phyloP scores from a whole-genome alignment of 1,140 invertebrate species.

The Atta texana region DNA sequence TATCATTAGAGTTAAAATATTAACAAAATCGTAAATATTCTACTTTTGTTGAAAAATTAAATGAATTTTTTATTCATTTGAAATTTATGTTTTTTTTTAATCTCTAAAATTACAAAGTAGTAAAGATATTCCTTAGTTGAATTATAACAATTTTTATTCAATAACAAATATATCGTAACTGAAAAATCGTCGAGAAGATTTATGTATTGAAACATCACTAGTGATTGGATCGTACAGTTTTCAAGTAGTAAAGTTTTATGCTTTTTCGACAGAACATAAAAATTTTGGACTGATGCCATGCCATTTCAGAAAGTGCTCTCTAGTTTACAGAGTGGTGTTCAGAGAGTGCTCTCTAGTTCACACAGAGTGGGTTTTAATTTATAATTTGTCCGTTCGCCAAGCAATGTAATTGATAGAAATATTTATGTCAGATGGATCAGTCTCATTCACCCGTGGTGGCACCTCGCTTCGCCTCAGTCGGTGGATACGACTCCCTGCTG shows the following conservation, averaged over 20 bases:
- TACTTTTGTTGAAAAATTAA: not conserved
- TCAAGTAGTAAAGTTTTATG: not conserved
- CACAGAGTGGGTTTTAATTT: not conserved
- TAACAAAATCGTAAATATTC: constrained; percentile 10
- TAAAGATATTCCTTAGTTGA: not conserved
- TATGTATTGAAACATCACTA: not conserved
- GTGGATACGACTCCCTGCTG: constrained; percentile 90
- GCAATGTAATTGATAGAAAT: constrained; percentile 34
- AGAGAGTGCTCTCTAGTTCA: not conserved
- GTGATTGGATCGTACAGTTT: not conserved
- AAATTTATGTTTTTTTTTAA: not conserved
- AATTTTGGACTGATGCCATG: not conserved
- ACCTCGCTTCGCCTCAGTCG: constrained; percentile 90
- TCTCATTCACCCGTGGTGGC: constrained; percentile 83
- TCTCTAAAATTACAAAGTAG: not conserved
- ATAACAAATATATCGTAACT: not conserved
- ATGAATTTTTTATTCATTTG: not conserved
- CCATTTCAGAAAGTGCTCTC: no score
- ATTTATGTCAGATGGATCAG: constrained; percentile 81
- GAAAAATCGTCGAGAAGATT: not conserved
- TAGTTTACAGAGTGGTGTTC: not conserved
- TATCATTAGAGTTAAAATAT: not conserved
- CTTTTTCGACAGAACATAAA: not conserved
- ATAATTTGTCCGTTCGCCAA: not conserved
- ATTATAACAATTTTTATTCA: not conserved